phyloP scores from a whole-genome alignment of 2,113 vertebrate species.

The Fukomys damarensis region DNA sequence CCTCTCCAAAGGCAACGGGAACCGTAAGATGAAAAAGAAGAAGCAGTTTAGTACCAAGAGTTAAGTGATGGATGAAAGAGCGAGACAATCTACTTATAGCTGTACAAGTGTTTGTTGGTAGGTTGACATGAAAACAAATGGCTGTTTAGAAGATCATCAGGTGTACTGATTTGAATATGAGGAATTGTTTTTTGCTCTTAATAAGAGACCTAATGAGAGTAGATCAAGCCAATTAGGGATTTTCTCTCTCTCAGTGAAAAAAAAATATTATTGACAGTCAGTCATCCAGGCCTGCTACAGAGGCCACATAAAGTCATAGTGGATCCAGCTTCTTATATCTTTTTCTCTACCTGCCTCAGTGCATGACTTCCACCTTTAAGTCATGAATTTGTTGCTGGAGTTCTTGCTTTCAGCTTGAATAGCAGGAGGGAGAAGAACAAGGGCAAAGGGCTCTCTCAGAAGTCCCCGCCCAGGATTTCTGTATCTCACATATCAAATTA shows the following conservation, averaged over 20 bases:
- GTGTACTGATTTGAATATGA: background rate
- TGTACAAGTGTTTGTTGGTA: background rate
- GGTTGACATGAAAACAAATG: background rate
- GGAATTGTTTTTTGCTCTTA: background rate
- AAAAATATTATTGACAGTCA: background rate
- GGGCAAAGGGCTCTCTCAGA: background rate
- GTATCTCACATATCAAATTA: background rate
- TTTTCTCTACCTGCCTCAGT: background rate
- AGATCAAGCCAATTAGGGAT: background rate
- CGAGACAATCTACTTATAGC: background rate
- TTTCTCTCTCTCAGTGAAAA: background rate
- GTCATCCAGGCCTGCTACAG: background rate
- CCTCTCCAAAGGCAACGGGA: background rate
- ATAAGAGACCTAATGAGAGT: background rate
- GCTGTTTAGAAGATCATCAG: background rate
- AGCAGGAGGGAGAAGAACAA: background rate
- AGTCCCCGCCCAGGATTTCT: background rate
- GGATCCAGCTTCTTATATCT: background rate
- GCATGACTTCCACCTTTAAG: background rate
- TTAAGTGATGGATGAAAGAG: background rate
- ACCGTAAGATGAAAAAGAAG: background rate
- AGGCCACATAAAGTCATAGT: background rate
- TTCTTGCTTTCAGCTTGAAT: background rate
- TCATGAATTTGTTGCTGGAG: background rate
- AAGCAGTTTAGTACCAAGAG: background rate